phyloP scores from a whole-genome alignment of 2,888 invertebrate genomes.

The Erpobdella octoculata region DNA sequence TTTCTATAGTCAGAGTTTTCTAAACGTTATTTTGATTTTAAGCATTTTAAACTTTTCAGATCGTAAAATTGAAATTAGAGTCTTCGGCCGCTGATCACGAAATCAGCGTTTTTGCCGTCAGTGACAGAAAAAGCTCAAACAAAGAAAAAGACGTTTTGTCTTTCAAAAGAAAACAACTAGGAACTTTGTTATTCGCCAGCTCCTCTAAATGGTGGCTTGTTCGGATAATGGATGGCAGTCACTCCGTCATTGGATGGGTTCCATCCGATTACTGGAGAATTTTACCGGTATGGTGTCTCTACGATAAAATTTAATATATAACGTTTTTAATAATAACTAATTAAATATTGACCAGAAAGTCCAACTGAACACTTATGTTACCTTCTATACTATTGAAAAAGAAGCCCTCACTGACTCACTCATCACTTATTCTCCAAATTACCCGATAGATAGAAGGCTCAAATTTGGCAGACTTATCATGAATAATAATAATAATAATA shows the following conservation, averaged over 20 bases:
- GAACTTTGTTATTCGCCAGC: not conserved
- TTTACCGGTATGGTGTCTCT: not conserved
- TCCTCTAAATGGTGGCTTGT: not conserved
- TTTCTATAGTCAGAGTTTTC: too few relatives aligned
- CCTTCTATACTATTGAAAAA: too few relatives aligned
- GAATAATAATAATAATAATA: too few relatives aligned
- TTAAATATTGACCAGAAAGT: too few relatives aligned
- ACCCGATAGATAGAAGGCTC: too few relatives aligned
- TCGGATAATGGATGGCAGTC: not conserved
- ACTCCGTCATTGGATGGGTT: not conserved
- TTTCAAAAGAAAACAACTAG: constrained; percentile 6
- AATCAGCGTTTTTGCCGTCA: not conserved
- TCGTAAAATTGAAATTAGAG: not conserved
- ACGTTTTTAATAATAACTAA: too few relatives aligned
- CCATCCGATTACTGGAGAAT: constrained; percentile 13
- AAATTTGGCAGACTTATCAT: too few relatives aligned
- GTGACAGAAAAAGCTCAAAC: not conserved
- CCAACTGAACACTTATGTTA: too few relatives aligned
- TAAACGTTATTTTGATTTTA: not conserved
- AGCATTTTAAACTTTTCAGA: not conserved
- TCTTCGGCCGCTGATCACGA: not conserved
- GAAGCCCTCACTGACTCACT: too few relatives aligned
- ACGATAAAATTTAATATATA: too few relatives aligned
- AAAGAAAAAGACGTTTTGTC: constrained; percentile 11
- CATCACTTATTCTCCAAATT: too few relatives aligned